A percentile compares a stretch with the other conserved stretches of the same genome.
phyloP scores from a whole-genome alignment of 2,888 invertebrate species.

The Orgyia antiqua region DNA sequence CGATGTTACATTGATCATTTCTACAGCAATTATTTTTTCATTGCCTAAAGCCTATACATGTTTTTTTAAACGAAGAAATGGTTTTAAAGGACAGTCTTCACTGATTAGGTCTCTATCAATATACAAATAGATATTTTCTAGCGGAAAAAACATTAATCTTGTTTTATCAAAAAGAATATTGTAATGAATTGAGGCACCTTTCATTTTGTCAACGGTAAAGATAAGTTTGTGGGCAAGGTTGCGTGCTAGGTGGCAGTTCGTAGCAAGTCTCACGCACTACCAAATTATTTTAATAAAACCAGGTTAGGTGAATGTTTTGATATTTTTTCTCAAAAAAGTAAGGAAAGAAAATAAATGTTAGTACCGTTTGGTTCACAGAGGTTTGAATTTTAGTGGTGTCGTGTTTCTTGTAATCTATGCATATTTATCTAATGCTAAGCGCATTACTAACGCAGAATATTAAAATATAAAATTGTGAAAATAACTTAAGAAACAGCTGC shows the following conservation, averaged over 20 bases:
- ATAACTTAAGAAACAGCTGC: too few species aligned
- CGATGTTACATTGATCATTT: too few species aligned
- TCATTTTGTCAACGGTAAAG: slow-evolving; percentile 25
- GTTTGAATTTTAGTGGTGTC: too few species aligned
- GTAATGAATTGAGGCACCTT: slow-evolving; percentile 20
- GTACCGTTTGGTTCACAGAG: too few species aligned
- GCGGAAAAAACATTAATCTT: slow-evolving; percentile 5
- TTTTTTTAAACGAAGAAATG: slow-evolving; percentile 55
- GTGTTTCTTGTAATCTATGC: too few species aligned
- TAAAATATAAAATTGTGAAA: too few species aligned
- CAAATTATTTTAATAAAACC: slow-evolving; percentile 74
- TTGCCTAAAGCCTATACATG: slow-evolving; percentile 44
- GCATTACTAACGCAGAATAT: too few species aligned
- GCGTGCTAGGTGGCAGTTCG: slow-evolving; percentile 61
- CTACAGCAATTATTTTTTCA: too few species aligned
- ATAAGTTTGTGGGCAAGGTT: slow-evolving; percentile 38
- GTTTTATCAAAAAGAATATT: slow-evolving; percentile 16
- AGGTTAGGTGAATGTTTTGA: slow-evolving; percentile 66
- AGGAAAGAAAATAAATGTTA: too few species aligned
- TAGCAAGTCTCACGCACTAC: slow-evolving; percentile 67
- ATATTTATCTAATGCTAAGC: too few species aligned
- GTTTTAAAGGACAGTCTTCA: slow-evolving; percentile 57
- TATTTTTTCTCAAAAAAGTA: slow-evolving; percentile 35
- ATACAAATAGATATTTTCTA: slow-evolving; percentile 13
- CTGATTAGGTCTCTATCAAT: slow-evolving; percentile 57